Base-by-base conservation (phyloP, 2,797 vertebrate genomes). In the Mionectes olivaceus region DNA sequence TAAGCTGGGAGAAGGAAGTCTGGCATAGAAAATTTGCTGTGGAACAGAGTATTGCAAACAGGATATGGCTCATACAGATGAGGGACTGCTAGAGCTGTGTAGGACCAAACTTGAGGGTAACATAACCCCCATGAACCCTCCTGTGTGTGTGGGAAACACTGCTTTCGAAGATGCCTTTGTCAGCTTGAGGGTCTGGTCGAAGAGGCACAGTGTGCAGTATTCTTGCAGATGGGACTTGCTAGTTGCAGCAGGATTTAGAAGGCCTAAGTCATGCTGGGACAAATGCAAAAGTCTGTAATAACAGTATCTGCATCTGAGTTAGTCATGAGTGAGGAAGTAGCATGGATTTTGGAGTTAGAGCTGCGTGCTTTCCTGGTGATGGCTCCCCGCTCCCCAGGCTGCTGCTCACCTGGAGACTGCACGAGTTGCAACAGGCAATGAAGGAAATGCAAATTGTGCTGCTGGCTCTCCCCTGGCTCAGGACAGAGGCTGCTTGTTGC, bases 401-500 rank as follows among this genome's bases (percentile, higher is more conserved):
- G 69, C 1, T 3, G 68, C 55, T 91, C 75, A 59, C 71, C 79
- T 80, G 75, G 49, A 83, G 82, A 19, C 39, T 24, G 55, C 63
- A 44, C 0, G 19, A 89, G 63, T 67, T 3, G 0, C n/a, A 91
- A 35, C 5, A 37, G 53, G 77, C 37, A 46, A 33, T 1, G 28
- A 87, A 35, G 2, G 0, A 79, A 73, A 73, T 17, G 28, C 55
- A 47, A 59, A 35, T n/a, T 24, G 17, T 79, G 77, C 39, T 74
- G 52, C 63, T 65, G 81, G 32, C 33, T 91, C 25, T 82, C 27
- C 30, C 43, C 30, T 1, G 8, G 9, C n/a, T 73, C 39, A 17
- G 68, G 41, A 39, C 56, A 86, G 86, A 55, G 69, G 47, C 71
- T 94, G 75, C 67, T 87, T 61, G 15, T 69, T 50, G 39, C 70